Evolutionary conservation across 92 coral and sea anemone species (phyloP), one percentile per base, ranked within the genome.

Genomic region (Palythoa grandiflora): DNA sequence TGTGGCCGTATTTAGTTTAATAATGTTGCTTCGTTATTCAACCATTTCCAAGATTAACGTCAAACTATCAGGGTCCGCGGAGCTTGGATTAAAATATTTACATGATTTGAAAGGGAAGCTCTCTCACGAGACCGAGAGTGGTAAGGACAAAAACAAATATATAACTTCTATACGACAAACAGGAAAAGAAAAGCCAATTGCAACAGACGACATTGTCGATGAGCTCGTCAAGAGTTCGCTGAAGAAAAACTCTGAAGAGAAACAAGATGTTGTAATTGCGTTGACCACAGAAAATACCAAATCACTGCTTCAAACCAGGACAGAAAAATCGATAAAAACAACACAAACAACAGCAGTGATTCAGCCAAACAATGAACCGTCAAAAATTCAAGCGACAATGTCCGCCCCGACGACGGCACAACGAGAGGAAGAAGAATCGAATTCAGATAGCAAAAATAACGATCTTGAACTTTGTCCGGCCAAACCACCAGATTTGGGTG

Each of bases 11-110:
- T 47, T 81, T n/a, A 81, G 86, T 51, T 55, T 81, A 19, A n/a
- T 81, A 1, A 7, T 81, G 19, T 44, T 81, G 1, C 21, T 81
- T 11, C 75, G 86, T 15, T 81, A 81, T 52, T 66, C 86, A 7
- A 3, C 86, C 60, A 20, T 81, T 47, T 71, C 75, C 13, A 81
- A 65, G 16, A 71, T 81, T 1, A 47, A 66, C n/a, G 44, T 81
- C 21, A 66, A 81, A 53, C 28, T 81, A 40, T 8, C 63, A 19
- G 75, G 75, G 44, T 81, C 86, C 11, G 75, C 86, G 75, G 86
- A 81, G 74, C 59, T 81, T 20, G 86, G 86, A 36, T 81, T 81
- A 52, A 81, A 20, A 21, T 81, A 81, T 68, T 66, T 81, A 53
- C 66, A 44, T 60, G 73, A 81, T 81, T 60, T 81, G 75, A 81